These are phyloP conservation scores for Paraplagusia blochii DNA, from an alignment of 2,113 vertebrate genomes.

Conservation along the genomic window DNA sequence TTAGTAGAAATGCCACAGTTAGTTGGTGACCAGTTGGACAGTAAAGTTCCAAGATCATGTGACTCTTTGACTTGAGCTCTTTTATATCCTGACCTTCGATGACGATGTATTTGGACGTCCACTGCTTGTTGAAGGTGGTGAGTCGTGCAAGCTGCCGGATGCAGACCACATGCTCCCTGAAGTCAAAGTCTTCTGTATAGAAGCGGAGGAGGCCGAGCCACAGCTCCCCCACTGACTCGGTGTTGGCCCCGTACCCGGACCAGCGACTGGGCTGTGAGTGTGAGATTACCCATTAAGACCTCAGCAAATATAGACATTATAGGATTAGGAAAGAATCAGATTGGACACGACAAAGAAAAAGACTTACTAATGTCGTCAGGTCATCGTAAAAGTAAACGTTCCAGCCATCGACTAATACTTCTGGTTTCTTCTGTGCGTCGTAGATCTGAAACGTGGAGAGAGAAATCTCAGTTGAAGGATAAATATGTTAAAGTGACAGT, in stretches of 20 bases:
- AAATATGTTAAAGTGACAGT: no score
- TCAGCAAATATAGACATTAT: background rate
- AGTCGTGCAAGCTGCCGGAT: slow-evolving; percentile 86
- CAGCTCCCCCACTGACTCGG: slow-evolving; percentile 86
- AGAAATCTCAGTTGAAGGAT: background rate
- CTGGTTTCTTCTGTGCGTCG: slow-evolving; percentile 82
- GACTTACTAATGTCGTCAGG: slow-evolving; percentile 77
- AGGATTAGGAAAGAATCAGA: background rate
- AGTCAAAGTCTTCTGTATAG: slow-evolving; percentile 95
- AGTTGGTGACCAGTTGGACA: no score
- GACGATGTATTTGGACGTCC: slow-evolving; percentile 95
- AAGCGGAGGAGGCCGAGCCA: slow-evolving; percentile 93
- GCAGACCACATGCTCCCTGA: slow-evolving; percentile 91
- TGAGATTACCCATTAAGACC: background rate
- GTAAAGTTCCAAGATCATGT: no score
- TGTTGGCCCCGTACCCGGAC: slow-evolving; percentile 83
- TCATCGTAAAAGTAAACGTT: slow-evolving; percentile 91
- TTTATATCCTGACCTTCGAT: slow-evolving; percentile 84
- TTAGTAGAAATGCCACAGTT: no score
- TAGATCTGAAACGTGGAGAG: slow-evolving; percentile 81
- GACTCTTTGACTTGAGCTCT: no score
- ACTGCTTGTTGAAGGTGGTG: slow-evolving; percentile 96
- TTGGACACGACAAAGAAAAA: background rate
- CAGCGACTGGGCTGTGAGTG: slow-evolving; percentile 77
- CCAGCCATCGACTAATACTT: slow-evolving; percentile 89